phyloP scores from a whole-genome alignment of 2,113 vertebrate species.

The Brachypteracias leptosomus region DNA sequence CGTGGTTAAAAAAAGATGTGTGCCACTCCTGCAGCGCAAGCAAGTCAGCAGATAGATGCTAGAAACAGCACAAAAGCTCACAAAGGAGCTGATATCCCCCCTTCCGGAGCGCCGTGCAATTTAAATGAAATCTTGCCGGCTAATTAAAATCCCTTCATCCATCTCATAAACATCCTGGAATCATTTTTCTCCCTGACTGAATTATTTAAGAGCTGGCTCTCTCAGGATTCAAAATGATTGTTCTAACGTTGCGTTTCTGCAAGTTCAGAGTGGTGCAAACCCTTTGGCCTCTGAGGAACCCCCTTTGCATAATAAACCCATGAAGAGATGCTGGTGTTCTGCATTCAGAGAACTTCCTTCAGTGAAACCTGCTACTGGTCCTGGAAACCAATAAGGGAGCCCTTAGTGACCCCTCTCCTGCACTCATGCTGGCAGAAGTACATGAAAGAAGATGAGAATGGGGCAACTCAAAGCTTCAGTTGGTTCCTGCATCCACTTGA shows the following conservation, averaged over 20 bases:
- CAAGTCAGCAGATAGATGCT: neutral
- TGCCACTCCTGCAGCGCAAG: neutral
- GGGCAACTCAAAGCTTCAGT: neutral
- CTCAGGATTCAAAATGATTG: neutral
- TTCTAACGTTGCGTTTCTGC: neutral
- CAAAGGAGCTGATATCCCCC: neutral
- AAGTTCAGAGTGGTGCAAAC: neutral
- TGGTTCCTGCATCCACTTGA: neutral
- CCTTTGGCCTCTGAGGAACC: neutral
- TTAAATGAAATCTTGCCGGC: neutral
- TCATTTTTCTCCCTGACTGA: neutral
- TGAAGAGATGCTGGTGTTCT: neutral
- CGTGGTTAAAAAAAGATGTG: neutral
- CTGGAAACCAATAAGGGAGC: neutral
- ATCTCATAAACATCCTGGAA: slow-evolving; percentile 30
- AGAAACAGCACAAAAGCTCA: neutral
- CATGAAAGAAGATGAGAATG: neutral
- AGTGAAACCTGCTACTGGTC: neutral
- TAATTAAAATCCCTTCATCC: slow-evolving; percentile 58
- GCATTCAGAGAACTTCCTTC: neutral
- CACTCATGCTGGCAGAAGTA: neutral
- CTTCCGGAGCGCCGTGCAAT: neutral
- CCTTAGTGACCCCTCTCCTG: neutral
- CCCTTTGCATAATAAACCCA: neutral
- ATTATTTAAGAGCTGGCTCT: slow-evolving; percentile 21